These are phyloP conservation scores for Ophioninae sp. DNA, from an alignment of 2,888 invertebrate species.

Conservation along the genomic window DNA sequence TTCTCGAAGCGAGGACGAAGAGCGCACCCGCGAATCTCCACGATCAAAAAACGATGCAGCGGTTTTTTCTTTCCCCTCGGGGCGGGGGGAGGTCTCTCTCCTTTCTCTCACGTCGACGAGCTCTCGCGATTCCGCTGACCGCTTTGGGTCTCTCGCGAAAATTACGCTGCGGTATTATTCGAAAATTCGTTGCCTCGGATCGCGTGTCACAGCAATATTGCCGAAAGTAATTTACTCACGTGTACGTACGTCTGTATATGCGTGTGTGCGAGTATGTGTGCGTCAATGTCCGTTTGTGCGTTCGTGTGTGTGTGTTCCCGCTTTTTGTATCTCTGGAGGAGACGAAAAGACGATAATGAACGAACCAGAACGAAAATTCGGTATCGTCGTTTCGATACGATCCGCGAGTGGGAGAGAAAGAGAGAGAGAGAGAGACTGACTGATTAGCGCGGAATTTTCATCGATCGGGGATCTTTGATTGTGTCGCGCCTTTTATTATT, in stretches of 20 bases:
- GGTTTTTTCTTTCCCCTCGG: constrained; percentile 14
- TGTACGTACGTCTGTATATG: constrained; percentile 28
- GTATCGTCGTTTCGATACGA: constrained; percentile 13
- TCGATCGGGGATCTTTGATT: constrained; percentile 42
- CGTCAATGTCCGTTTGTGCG: constrained; percentile 20
- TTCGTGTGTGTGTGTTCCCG: constrained; percentile 9
- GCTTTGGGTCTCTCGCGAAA: constrained; percentile 5
- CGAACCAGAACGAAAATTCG: constrained; percentile 33
- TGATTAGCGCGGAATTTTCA: constrained; percentile 51
- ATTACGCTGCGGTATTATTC: constrained; percentile 4
- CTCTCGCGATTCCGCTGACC: constrained; percentile 32
- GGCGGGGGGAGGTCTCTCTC: not conserved
- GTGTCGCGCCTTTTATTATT: constrained; percentile 13
- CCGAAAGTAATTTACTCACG: constrained; percentile 57
- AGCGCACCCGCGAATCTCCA: constrained; percentile 55
- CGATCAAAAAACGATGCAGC: constrained; percentile 40
- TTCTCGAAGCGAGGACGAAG: constrained; percentile 59
- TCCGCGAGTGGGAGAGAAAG: not conserved
- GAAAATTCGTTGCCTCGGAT: constrained; percentile 37
- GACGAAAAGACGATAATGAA: constrained; percentile 10
- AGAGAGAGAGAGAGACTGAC: constrained; percentile 39
- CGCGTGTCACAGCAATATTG: constrained; percentile 28
- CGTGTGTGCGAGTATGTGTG: constrained; percentile 8
- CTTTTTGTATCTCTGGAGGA: constrained; percentile 19
- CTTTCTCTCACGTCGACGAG: constrained; percentile 12